phyloP scores from a whole-genome alignment of 1,140 invertebrate genomes.

The Drosophila lacertosa region DNA sequence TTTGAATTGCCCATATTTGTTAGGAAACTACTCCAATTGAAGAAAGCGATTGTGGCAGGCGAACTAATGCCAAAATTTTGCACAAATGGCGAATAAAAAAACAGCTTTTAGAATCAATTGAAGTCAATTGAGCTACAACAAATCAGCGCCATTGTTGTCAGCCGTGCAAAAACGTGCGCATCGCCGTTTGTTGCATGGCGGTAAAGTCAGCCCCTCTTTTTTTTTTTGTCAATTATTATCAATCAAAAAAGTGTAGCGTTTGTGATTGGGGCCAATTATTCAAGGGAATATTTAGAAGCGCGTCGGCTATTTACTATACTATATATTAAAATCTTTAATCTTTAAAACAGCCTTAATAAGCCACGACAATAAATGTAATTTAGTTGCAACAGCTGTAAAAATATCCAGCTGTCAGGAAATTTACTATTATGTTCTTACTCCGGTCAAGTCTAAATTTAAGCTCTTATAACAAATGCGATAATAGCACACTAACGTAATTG shows the following conservation, averaged over 20 bases:
- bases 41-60: neutral
- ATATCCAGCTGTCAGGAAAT: constrained; percentile 6
- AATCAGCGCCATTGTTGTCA: constrained; percentile 57
- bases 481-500: too few relatives aligned
- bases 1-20: neutral
- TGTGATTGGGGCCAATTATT: constrained; percentile 14
- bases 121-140: constrained; percentile 59
- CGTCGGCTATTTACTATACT: neutral
- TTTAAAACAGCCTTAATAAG: too few relatives aligned
- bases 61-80: constrained; percentile 15
- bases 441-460: too few relatives aligned
- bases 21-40: constrained; percentile 13
- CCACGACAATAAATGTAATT: too few relatives aligned
- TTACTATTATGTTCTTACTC: too few relatives aligned
- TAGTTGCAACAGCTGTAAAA: constrained; percentile 58
- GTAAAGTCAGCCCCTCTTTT: constrained; percentile 1
- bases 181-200: constrained; percentile 3
- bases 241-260: constrained; percentile 47
- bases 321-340: constrained; percentile 22
- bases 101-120: constrained; percentile 61
- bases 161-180: constrained; percentile 70
- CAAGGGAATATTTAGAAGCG: constrained; percentile 43
- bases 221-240: constrained; percentile 62
- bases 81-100: constrained; percentile 18
- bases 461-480: too few relatives aligned